These are phyloP conservation scores for Enteromius argenteus DNA, from an alignment of 2,797 vertebrate genomes.

Conservation along the genomic window DNA sequence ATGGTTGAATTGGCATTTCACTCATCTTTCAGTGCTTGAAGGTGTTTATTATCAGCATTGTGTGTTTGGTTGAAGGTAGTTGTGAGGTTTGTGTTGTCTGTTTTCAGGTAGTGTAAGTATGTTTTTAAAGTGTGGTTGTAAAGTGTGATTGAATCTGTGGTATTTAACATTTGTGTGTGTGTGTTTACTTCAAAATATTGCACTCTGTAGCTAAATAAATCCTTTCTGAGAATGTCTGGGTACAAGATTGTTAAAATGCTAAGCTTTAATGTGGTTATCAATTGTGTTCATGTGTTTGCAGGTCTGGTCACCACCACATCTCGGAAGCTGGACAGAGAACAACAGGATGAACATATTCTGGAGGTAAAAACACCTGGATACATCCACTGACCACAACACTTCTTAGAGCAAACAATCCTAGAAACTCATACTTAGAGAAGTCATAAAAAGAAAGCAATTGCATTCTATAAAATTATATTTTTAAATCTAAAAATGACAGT, in stretches of 20 bases:
- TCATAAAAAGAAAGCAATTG: background rate
- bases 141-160: background rate
- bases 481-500: background rate
- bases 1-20: slow-evolving; percentile 16
- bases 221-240: background rate
- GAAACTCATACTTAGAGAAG: background rate
- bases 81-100: slow-evolving; percentile 12
- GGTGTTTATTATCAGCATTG: slow-evolving; percentile 16
- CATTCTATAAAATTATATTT: background rate
- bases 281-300: slow-evolving; percentile 67
- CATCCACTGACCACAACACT: background rate
- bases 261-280: background rate
- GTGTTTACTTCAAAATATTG: background rate
- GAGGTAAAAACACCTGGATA: slow-evolving; percentile 82
- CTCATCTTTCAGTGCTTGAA: slow-evolving; percentile 10
- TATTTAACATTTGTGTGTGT: slow-evolving; percentile 20
- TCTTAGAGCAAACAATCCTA: background rate
- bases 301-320: slow-evolving; percentile 95
- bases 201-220: slow-evolving; percentile 5
- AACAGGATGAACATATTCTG: slow-evolving; percentile 94
- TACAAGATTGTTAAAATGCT: background rate
- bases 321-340: slow-evolving; percentile 93
- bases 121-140: background rate
- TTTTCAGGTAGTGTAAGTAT: slow-evolving; percentile 13
- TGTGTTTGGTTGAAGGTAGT: slow-evolving; percentile 7